A percentile compares a stretch with the other conserved stretches of the same genome.
Evolutionary conservation across 2,113 vertebrate species (phyloP).

Genomic region (Neogale vison): DNA sequence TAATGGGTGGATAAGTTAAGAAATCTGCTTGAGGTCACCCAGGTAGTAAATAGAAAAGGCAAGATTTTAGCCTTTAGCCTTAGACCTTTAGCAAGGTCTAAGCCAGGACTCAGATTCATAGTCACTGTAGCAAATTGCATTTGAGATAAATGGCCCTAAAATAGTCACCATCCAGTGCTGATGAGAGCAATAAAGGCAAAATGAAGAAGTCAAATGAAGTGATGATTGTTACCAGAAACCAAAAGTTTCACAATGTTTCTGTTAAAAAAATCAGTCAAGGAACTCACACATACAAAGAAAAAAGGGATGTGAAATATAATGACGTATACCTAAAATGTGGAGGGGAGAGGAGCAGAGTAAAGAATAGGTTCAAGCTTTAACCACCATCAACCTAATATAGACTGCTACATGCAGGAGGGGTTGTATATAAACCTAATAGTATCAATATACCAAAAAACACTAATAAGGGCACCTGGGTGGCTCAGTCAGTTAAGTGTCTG

Average conservation of each 20-base stretch:
- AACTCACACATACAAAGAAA: background rate
- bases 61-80: background rate
- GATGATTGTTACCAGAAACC: background rate
- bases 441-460: background rate
- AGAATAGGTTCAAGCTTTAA: background rate
- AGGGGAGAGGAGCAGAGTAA: background rate
- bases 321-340: background rate
- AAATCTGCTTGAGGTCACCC: background rate
- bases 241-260: background rate
- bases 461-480: background rate
- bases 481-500: background rate
- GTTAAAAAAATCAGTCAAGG: background rate
- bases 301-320: background rate
- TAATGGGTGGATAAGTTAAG: constrained; percentile 23
- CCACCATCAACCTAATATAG: background rate
- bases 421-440: background rate
- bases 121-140: background rate
- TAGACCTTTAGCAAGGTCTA: background rate
- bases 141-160: background rate
- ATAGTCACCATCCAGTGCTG: background rate
- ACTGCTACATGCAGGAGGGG: background rate
- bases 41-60: background rate
- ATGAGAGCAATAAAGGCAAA: background rate
- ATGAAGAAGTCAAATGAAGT: background rate
- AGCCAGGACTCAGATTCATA: background rate